Evolutionary conservation across 35 echinoderm and acorn worm species (phyloP), one percentile per base, ranked within the genome.

Genomic region (Strongylocentrotus purpuratus): DNA sequence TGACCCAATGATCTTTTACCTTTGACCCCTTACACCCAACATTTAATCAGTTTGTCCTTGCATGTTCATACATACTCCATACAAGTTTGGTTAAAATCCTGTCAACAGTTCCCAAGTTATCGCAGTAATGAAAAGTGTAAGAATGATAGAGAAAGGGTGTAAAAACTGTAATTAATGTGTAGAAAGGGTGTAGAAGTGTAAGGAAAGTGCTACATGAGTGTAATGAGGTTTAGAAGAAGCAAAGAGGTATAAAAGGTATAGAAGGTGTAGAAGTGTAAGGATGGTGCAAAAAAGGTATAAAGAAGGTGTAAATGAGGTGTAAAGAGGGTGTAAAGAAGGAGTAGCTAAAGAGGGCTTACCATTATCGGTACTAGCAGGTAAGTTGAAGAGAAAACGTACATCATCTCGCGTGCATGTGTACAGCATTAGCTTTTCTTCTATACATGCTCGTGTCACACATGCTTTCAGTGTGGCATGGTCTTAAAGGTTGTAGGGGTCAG

Each of bases 291-390:
- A 88, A 35, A 7, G 86, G 3, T 33, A 7, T 35, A 3, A 46
- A 17, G 86, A 25, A 89, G 87, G 87, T 78, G 65, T 89, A 89
- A 31, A 87, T 87, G 18, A 87, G 2, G 35, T n/a, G 32, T 46
- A 47, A n/a, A 55, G 1, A 93, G 46, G 91, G 46, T n/a, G 91
- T n/a, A 93, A 87, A 89, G 87, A 46, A 33, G 87, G 45, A 35
- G 87, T 5, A 25, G 86, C n/a, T 87, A 35, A 8, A 87, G 86
- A 87, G n/a, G 1, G 87, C 65, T 78, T 78, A 78, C 65, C 65
- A n/a, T 78, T n/a, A 78, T 78, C 65, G 65, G 65, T 78, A 78
- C 22, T 28, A 78, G 87, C 33, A 46, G 87, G 87, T 17, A 89
- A 89, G 33, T 89, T 46, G 87, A 33, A 89, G 32, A 89, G 87